These are phyloP conservation scores for Octodon degus DNA, from an alignment of 2,113 vertebrate species.

Conservation along the genomic window DNA sequence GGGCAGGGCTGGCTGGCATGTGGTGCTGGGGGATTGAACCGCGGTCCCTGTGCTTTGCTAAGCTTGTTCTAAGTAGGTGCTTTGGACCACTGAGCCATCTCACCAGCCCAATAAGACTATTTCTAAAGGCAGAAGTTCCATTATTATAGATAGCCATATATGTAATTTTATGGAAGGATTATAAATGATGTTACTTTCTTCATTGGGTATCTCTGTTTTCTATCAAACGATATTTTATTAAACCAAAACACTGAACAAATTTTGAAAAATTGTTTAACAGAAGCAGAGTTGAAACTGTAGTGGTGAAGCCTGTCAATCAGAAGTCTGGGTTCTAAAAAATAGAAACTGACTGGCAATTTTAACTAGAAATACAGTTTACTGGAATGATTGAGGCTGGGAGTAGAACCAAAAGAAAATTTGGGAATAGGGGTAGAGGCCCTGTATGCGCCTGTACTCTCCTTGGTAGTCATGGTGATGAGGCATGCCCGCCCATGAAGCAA, in stretches of 20 bases:
- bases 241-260: not conserved
- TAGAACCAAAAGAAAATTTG: not conserved
- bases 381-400: not conserved
- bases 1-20: too few relatives aligned
- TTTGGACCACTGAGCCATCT: too few relatives aligned
- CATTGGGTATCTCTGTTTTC: not conserved
- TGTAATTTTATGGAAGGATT: not conserved
- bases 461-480: too few relatives aligned
- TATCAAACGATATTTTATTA: constrained; percentile 38
- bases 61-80: too few relatives aligned
- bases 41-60: too few relatives aligned
- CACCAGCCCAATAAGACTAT: too few relatives aligned
- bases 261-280: constrained; percentile 15
- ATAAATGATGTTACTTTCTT: constrained; percentile 4
- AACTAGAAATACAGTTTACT: not conserved
- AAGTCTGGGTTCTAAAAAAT: not conserved
- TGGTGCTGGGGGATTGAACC: too few relatives aligned
- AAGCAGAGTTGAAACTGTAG: not conserved
- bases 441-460: not conserved
- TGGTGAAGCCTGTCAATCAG: not conserved
- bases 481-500: rapidly evolving
- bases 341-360: not conserved
- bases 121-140: not conserved
- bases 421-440: not conserved
- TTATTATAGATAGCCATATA: not conserved